Base-by-base conservation (phyloP, 2,797 vertebrate species). In the Hapalemur alaotrensis region DNA sequence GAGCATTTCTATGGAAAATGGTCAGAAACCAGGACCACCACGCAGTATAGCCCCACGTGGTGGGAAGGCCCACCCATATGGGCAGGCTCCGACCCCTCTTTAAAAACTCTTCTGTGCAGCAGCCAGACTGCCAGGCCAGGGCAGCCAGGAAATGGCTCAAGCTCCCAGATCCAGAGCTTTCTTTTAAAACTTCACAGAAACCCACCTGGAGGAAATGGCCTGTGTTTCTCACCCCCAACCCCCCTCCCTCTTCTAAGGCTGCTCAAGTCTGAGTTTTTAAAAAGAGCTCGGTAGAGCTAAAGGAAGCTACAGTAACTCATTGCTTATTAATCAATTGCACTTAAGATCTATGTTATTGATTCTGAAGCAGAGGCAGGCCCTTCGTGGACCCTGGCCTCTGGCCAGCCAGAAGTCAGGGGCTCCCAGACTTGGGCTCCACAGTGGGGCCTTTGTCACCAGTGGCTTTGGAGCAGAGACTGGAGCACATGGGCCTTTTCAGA, bases 251-350 rank as follows among this genome's bases (percentile, higher is more conserved):
- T 97, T 93, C 65, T 4, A 92, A 98, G 97, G 95, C 97, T 95
- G 98, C 97, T 95, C 98, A 98, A 98, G 96, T 63, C 22, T 92
- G 97, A 88, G 98, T 99, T 99, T 98, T 99, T 99, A 99, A 99
- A 98, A 99, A 99, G 99, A 99, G 99, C 98, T 98, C 95, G 43
- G 98, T 92, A 98, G 96, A 99, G 98, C 97, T 97, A 98, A 97
- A 98, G 81, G 72, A 97, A 98, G 96, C 98, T 98, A 98, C 93
- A 97, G 97, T 93, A 98, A 98, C 95, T 98, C 98, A 98, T 57
- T 98, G 98, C 98, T 93, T 95, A 95, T 97, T 97, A 73, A 95
- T 98, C 98, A 99, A 99, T 99, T 99, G 99, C 99, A 99, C 99
- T 99, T 99, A 82, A 98, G 97, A 98, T 48, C 98, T 98, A 98